Evolutionary conservation across 2,888 invertebrate genomes (phyloP).

Genomic region (Cheilosia urbana): DNA sequence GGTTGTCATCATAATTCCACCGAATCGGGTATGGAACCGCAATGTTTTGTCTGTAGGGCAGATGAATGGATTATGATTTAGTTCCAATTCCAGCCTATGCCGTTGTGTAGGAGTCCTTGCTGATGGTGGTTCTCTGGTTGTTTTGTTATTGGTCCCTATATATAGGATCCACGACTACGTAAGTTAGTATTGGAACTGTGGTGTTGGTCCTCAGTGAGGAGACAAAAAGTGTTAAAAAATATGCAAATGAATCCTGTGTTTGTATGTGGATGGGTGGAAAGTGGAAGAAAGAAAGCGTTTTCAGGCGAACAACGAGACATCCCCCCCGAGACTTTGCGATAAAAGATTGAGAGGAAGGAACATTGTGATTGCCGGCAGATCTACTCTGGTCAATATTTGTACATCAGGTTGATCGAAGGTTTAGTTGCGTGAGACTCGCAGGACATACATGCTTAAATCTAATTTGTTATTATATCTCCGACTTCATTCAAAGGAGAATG

Average conservation of each 20-base stretch:
- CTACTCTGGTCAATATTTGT: conserved; percentile 3
- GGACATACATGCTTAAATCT: neutral
- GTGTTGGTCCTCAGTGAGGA: conserved; percentile 3
- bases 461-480: neutral
- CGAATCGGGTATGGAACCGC: conserved; percentile 7
- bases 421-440: conserved; percentile 37
- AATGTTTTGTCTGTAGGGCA: conserved; percentile 44
- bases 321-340: conserved; percentile 18
- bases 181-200: conserved; percentile 13
- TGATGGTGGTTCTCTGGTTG: conserved; percentile 1
- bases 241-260: conserved; percentile 60
- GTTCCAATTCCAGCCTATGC: conserved; percentile 26
- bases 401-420: conserved; percentile 38
- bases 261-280: neutral
- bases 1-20: conserved; percentile 67
- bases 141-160: conserved; percentile 37
- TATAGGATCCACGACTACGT: conserved; percentile 33
- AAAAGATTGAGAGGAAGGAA: conserved; percentile 51
- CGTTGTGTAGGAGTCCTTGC: conserved; percentile 48
- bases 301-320: conserved; percentile 26
- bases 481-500: neutral
- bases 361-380: conserved; percentile 37
- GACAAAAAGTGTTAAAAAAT: conserved; percentile 4
- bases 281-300: conserved; percentile 13
- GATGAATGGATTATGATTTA: conserved; percentile 62